A percentile compares a stretch with the other conserved stretches of the same genome.
phyloP scores from a whole-genome alignment of 1,140 invertebrate genomes.

The Trialeurodes vaporariorum region DNA sequence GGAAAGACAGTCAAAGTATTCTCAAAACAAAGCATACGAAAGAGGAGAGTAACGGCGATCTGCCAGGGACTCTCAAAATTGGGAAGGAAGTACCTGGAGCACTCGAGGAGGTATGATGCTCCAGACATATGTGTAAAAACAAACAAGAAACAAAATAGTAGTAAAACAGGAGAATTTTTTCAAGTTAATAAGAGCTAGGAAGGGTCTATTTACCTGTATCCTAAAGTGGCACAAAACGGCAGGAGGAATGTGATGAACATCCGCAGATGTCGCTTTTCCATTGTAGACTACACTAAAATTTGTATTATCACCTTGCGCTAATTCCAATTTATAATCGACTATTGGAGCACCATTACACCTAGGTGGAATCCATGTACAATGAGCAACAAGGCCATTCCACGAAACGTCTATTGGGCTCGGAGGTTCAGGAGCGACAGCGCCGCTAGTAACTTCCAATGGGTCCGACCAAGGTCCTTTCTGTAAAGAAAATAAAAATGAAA shows the following conservation, averaged over 20 bases:
- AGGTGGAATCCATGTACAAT: conserved; percentile 56
- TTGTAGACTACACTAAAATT: conserved; percentile 40
- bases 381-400: conserved; percentile 48
- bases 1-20: too few relatives aligned
- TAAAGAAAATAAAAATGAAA: conserved; percentile 13
- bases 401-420: conserved; percentile 41
- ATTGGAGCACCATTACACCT: conserved; percentile 64
- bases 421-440: conserved; percentile 65
- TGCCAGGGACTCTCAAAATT: too few relatives aligned
- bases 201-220: conserved; percentile 47
- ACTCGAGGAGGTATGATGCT: too few relatives aligned
- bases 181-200: neutral
- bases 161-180: neutral
- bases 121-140: too few relatives aligned
- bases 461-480: conserved; percentile 63
- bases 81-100: too few relatives aligned
- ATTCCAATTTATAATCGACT: conserved; percentile 63
- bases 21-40: too few relatives aligned
- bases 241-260: conserved; percentile 58
- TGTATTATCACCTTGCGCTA: conserved; percentile 41
- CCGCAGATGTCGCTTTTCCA: conserved; percentile 40
- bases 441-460: conserved; percentile 55
- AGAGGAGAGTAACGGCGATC: too few relatives aligned
- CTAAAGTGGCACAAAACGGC: conserved; percentile 67
- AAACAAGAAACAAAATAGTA: too few relatives aligned